Base-by-base conservation (phyloP, 2,797 vertebrate genomes). In the Diglossa cyanea region DNA sequence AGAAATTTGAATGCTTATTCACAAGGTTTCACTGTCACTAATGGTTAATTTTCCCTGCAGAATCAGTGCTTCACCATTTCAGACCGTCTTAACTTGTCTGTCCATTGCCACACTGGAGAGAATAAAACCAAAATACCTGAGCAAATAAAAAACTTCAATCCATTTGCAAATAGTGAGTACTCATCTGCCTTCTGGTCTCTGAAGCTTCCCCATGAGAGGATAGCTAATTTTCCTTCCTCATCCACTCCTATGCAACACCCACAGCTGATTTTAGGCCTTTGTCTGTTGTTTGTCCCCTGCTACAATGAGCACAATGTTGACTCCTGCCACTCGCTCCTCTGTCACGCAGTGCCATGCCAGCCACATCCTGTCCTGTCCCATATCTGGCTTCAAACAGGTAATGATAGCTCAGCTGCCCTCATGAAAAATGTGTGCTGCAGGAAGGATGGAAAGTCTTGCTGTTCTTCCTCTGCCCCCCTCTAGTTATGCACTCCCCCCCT, bases 121-220 rank as follows among this genome's bases (percentile, higher is more conserved):
- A 73, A 37, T 1, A 63, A 30, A 15, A 21, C 3, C 65, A 70
- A 23, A 62, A 77, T 10, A 31, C 72, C 78, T 51, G 70, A 9
- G 5, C 45, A 1, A 82, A 86, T 92, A 72, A 19, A 82, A 63
- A 2, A 45, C 23, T 97, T 98, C 61, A n/a, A 4, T 1, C 98
- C 97, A 19, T 95, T 97, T 71, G 17, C 18, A 19, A 95, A 97
- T 13, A 82, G 97, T 98, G 93, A 98, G 98, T 98, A 85, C 21
- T 79, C 8, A 3, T 53, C 14, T 86, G n/a, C 13, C 17, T 54
- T 78, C 23, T 17, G 30, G 20, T 50, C 39, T 42, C 68, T 70
- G 23, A 85, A 76, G n/a, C 21, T 92, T 65, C 16, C 5, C 9
- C 21, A 18, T 6, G 6, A 73, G 33, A 62, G 2, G 13, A 68